Evolutionary conservation across 2,113 vertebrate species (phyloP).

Genomic region (Oreochromis tanganicae): DNA sequence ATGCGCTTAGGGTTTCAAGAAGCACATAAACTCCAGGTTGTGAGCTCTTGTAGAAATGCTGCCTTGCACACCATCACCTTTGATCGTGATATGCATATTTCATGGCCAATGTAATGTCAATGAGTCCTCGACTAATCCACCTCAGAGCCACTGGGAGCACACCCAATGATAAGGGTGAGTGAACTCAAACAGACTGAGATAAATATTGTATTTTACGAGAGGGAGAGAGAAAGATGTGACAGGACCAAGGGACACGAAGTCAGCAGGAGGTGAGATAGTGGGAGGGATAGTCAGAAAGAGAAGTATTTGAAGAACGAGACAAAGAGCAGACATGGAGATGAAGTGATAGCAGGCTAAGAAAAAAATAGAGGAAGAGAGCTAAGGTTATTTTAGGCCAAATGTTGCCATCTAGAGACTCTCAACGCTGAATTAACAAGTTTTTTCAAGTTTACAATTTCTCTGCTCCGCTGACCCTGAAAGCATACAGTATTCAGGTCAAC

Average conservation of each 20-base stretch:
- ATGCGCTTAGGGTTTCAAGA: conserved; percentile 25
- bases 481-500: conserved; percentile 24
- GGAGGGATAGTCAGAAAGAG: conserved; percentile 2
- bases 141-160: conserved; percentile 53
- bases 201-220: conserved; percentile 65
- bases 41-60: conserved; percentile 46
- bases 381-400: conserved; percentile 30
- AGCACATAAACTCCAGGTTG: conserved; percentile 34
- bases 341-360: background rate
- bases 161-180: conserved; percentile 64
- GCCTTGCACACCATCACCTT: conserved; percentile 57
- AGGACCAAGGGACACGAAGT: conserved; percentile 17
- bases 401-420: conserved; percentile 8
- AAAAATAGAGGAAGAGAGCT: background rate
- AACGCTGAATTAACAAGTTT: background rate
- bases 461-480: conserved; percentile 9
- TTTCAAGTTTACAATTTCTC: background rate
- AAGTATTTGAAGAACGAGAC: conserved; percentile 9
- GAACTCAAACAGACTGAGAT: conserved; percentile 67
- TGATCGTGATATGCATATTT: conserved; percentile 75
- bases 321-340: background rate
- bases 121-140: conserved; percentile 68
- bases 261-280: conserved; percentile 25
- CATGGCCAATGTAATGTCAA: conserved; percentile 72
- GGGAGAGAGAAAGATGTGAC: conserved; percentile 32